These are phyloP conservation scores for Syngnathus rostellatus DNA, from an alignment of 2,797 vertebrate species.

Conservation along the genomic window DNA sequence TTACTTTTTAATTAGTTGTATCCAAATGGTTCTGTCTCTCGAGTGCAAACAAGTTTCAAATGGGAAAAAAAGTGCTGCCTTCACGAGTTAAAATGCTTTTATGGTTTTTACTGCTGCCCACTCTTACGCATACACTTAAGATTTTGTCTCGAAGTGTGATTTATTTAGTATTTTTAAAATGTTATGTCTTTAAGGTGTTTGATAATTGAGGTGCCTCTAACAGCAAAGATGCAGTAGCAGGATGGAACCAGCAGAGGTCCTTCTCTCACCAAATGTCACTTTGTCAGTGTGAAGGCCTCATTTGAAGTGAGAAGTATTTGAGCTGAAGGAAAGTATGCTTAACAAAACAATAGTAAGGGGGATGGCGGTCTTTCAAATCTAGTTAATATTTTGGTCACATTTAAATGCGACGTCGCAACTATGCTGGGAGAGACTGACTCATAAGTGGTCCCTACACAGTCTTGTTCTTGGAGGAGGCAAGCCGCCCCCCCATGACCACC, in stretches of 20 bases:
- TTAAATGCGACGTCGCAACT: constrained; percentile 18
- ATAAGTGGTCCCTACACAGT: constrained; percentile 30
- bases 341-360: constrained; percentile 1
- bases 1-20: no score
- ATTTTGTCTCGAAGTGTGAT: no score
- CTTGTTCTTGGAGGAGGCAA: constrained; percentile 37
- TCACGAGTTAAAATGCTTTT: no score
- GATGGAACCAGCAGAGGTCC: constrained; percentile 67
- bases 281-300: neutral
- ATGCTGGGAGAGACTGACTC: constrained; percentile 15
- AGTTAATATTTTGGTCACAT: constrained; percentile 18
- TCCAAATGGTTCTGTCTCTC: no score
- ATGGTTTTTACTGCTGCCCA: no score
- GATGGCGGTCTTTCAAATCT: neutral
- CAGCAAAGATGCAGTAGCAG: constrained; percentile 35
- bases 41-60: no score
- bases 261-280: constrained; percentile 56
- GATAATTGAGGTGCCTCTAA: neutral
- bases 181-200: neutral
- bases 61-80: no score
- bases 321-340: constrained; percentile 1
- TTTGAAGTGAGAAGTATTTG: constrained; percentile 1
- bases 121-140: no score
- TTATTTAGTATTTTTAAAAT: no score
- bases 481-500: neutral